Conservation (phyloP, 2,888 invertebrate genomes). For the Nemurella pictetii region DNA sequence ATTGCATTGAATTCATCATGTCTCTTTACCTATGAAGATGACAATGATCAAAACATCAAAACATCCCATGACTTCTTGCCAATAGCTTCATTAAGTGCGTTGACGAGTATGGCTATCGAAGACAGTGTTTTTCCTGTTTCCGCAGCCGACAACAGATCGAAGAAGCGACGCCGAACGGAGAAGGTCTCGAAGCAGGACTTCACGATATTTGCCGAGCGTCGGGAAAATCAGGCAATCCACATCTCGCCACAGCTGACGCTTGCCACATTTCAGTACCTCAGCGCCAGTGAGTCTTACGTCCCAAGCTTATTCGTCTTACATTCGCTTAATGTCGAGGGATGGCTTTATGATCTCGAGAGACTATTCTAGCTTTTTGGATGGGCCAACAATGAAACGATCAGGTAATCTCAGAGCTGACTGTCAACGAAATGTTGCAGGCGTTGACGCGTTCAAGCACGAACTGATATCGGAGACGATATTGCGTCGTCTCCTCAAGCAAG, state of each 20-base stretch:
- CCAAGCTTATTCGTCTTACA: constrained; percentile 45
- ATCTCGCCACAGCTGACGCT: constrained; percentile 91
- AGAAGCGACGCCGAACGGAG: constrained; percentile 76
- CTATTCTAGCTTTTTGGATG: too few species aligned
- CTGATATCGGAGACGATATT: constrained; percentile 86
- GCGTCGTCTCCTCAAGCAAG: constrained; percentile 85
- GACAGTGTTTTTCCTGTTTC: constrained; percentile 39
- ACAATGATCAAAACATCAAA: too few species aligned
- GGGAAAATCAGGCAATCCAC: constrained; percentile 76
- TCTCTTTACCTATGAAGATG: too few species aligned
- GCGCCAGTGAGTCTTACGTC: constrained; percentile 72
- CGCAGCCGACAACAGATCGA: constrained; percentile 84
- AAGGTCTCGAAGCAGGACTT: constrained; percentile 80
- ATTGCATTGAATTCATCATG: too few species aligned
- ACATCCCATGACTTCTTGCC: too few species aligned
- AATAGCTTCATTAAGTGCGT: too few species aligned
- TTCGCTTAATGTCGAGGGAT: constrained; percentile 30
- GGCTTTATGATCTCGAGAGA: constrained; percentile 6
- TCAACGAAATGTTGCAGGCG: constrained; percentile 59
- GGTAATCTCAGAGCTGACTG: neutral
- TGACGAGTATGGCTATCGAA: neutral
- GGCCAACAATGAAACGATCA: too few species aligned
- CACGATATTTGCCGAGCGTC: constrained; percentile 82
- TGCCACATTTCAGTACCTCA: constrained; percentile 93
- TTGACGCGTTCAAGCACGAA: constrained; percentile 86